These are phyloP conservation scores for Temnothorax unifasciatus DNA, from an alignment of 2,888 invertebrate species.

Conservation along the genomic window DNA sequence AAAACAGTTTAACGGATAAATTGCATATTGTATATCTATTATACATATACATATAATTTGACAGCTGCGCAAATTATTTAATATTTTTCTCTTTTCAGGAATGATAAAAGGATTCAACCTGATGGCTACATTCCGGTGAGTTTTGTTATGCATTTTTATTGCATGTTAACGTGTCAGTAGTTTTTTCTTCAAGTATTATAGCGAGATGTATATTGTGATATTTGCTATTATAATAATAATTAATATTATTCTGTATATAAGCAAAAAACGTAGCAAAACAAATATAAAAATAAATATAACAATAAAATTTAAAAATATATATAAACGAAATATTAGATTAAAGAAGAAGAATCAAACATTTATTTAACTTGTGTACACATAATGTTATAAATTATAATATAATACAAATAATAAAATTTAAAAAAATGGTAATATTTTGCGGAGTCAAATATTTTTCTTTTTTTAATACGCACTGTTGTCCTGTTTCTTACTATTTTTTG, in stretches of 20 bases:
- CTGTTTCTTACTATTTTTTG: neutral
- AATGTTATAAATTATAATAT: neutral
- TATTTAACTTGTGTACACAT: neutral
- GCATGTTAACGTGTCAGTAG: slow-evolving; percentile 1
- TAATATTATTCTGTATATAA: neutral
- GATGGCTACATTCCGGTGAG: slow-evolving; percentile 86
- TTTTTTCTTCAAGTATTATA: neutral
- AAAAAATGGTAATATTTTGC: neutral
- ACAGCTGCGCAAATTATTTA: neutral
- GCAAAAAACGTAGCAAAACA: neutral
- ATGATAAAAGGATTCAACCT: slow-evolving; percentile 83
- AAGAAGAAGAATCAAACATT: neutral
- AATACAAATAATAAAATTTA: neutral
- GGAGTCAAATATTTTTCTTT: neutral
- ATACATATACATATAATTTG: neutral
- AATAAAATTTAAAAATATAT: neutral
- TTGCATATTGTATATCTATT: neutral
- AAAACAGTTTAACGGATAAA: neutral
- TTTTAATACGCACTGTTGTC: neutral
- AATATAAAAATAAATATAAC: slow-evolving; percentile 1
- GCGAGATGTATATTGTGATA: neutral
- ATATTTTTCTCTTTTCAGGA: slow-evolving; percentile 77
- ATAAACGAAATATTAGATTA: neutral
- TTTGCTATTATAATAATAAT: slow-evolving; percentile 12
- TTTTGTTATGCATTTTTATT: slow-evolving; percentile 56